phyloP scores from a whole-genome alignment of 1,140 invertebrate genomes.

The Forficula auricularia region DNA sequence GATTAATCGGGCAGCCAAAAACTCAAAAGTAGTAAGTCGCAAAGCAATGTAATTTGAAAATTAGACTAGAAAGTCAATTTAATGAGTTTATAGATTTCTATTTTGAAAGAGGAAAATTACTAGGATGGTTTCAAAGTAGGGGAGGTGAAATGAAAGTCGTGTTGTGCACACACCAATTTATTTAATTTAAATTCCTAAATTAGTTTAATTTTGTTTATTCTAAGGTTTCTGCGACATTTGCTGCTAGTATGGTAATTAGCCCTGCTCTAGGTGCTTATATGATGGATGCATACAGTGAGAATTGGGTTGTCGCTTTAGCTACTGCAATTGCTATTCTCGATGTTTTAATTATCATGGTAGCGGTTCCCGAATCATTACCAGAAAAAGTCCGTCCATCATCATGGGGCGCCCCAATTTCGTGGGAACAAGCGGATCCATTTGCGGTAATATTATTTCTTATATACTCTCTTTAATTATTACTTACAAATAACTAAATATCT shows the following conservation, averaged over 20 bases:
- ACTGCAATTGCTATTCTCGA: conserved; percentile 89
- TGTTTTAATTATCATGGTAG: conserved; percentile 94
- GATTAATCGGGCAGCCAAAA: no score
- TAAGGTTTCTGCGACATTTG: conserved; percentile 90
- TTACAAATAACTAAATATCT: conserved; percentile 2
- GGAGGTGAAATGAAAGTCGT: not conserved
- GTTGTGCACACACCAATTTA: conserved; percentile 1
- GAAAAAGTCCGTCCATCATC: conserved; percentile 71
- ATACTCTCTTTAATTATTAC: conserved; percentile 6
- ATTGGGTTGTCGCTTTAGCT: conserved; percentile 86
- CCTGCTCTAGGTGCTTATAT: conserved; percentile 91
- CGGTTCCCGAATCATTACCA: conserved; percentile 92
- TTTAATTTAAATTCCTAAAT: not conserved
- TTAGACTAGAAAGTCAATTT: no score
- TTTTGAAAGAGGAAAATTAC: no score
- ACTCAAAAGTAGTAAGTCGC: no score
- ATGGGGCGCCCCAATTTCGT: conserved; percentile 68
- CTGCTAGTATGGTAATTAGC: conserved; percentile 93
- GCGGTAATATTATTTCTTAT: conserved; percentile 36
- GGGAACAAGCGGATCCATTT: conserved; percentile 97
- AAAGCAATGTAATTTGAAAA: no score
- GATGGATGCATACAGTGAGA: conserved; percentile 75
- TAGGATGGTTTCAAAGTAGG: not conserved
- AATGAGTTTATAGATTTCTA: no score
- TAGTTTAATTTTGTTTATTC: no score